Evolutionary conservation across 2,797 vertebrate genomes (phyloP).

Genomic region (Thamnophis elegans): DNA sequence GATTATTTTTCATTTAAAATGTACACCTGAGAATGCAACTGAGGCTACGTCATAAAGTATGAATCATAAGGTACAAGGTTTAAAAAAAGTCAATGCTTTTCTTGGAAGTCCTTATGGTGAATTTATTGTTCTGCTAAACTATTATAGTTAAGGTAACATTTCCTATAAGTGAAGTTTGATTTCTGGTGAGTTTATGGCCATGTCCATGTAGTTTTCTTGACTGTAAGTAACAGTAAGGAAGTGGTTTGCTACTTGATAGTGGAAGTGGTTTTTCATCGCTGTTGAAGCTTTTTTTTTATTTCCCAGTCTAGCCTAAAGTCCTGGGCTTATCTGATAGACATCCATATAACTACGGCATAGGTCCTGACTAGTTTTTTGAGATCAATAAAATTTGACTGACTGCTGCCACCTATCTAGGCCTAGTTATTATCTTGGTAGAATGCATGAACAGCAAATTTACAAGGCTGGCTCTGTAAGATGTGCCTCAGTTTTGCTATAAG

Average conservation of each 20-base stretch:
- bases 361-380: background rate
- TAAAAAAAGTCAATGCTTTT: background rate
- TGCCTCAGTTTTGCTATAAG: conserved; percentile 14
- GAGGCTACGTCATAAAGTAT: background rate
- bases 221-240: background rate
- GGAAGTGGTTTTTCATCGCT: background rate
- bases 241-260: background rate
- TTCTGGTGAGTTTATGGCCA: background rate
- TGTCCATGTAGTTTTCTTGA: background rate
- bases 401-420: background rate
- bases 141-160: background rate
- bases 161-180: background rate
- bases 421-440: background rate
- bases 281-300: background rate
- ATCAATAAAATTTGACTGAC: background rate
- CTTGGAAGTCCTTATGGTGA: conserved; percentile 5
- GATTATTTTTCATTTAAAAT: background rate
- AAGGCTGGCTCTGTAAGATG: conserved; percentile 25
- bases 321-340: background rate
- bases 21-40: background rate
- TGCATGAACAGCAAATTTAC: background rate
- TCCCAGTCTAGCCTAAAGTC: background rate
- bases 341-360: background rate
- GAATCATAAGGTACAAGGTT: background rate
- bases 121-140: background rate